A percentile compares a stretch with the other conserved stretches of the same genome.
phyloP scores from a whole-genome alignment of 1,140 invertebrate species.

The Papilio polyxenes region DNA sequence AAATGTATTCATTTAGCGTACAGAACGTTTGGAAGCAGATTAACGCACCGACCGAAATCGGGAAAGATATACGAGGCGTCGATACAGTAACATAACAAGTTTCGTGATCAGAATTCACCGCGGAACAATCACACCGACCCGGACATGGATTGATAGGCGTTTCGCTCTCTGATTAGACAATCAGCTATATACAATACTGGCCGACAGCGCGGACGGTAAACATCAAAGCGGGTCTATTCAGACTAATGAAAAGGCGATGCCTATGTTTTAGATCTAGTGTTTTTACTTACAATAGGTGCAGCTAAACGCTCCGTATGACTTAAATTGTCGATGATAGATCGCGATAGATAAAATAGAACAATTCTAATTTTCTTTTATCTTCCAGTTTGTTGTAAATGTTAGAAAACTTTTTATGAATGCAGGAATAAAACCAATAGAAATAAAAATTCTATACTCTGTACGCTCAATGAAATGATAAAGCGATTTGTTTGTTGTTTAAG shows the following conservation, averaged over 20 bases:
- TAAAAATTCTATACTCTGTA: neutral
- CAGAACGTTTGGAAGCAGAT: constrained; percentile 58
- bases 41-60: constrained; percentile 60
- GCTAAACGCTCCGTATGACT: constrained; percentile 22
- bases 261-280: constrained; percentile 27
- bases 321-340: constrained; percentile 19
- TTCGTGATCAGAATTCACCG: constrained; percentile 60
- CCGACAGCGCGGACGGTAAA: constrained; percentile 13
- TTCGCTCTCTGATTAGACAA: constrained; percentile 36
- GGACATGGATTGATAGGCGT: constrained; percentile 47
- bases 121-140: constrained; percentile 58
- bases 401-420: neutral
- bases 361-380: constrained; percentile 20
- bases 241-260: constrained; percentile 30
- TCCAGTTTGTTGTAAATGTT: constrained; percentile 8
- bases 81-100: constrained; percentile 54
- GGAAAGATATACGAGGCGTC: constrained; percentile 65
- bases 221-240: constrained; percentile 20
- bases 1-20: constrained; percentile 57
- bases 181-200: constrained; percentile 32
- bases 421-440: neutral
- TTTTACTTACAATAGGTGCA: constrained; percentile 21
- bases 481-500: too few species aligned
- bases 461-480: neutral
- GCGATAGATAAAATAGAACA: constrained; percentile 5